Conservation (phyloP, 2,797 vertebrate genomes). For the Bradypus variegatus region DNA sequence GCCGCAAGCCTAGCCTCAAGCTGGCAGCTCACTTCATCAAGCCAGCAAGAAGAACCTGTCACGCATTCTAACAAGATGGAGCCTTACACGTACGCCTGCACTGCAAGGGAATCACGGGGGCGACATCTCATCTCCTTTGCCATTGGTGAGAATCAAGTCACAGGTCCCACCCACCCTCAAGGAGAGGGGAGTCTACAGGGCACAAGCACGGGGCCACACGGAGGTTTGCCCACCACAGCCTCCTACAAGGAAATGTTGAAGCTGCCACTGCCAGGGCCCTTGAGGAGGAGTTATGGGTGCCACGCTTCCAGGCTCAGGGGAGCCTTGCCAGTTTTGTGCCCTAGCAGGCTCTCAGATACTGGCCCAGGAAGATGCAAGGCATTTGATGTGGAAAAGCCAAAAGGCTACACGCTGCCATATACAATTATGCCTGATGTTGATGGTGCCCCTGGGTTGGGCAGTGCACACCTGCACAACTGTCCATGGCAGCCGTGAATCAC, state of each 20-base stretch:
- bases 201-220: neutral
- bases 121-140: neutral
- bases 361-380: neutral
- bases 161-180: neutral
- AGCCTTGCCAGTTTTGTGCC: neutral
- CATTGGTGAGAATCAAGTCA: neutral
- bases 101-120: fast-evolving
- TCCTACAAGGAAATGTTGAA: neutral
- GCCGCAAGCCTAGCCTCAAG: too few relatives aligned
- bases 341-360: neutral
- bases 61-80: neutral
- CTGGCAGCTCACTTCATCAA: neutral
- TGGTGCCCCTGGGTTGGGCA: neutral
- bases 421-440: too few relatives aligned
- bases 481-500: neutral
- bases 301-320: neutral
- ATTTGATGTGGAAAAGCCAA: neutral
- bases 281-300: neutral
- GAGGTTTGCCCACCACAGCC: neutral
- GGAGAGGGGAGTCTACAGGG: neutral
- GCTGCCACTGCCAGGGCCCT: neutral
- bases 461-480: neutral
- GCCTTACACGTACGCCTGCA: neutral
- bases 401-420: neutral
- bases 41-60: neutral